phyloP scores from a whole-genome alignment of 1,140 invertebrate genomes.

The Heliconius himera region DNA sequence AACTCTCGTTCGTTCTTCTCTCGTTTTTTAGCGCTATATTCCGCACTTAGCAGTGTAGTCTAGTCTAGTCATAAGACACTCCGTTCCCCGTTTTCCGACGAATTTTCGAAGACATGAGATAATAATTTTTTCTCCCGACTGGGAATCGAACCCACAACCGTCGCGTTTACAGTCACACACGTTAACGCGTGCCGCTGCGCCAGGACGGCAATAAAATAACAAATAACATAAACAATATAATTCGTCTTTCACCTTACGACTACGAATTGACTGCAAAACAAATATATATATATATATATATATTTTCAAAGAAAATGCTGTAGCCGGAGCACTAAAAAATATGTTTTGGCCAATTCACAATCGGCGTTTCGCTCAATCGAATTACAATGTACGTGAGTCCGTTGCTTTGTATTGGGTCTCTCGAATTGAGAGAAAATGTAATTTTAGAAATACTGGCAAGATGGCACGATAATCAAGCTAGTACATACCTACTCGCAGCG shows the following conservation, averaged over 20 bases:
- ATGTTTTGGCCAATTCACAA: slow-evolving; percentile 59
- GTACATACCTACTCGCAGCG: slow-evolving; percentile 36
- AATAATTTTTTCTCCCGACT: not conserved
- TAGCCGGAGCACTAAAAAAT: slow-evolving; percentile 48
- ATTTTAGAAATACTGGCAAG: slow-evolving; percentile 46
- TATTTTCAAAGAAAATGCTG: slow-evolving; percentile 32
- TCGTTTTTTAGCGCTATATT: too few species aligned
- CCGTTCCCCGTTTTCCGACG: not conserved
- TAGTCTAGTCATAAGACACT: not conserved
- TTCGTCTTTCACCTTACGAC: not conserved
- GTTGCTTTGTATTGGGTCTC: slow-evolving; percentile 47
- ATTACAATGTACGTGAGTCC: slow-evolving; percentile 58
- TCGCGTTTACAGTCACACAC: too few species aligned
- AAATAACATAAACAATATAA: not conserved
- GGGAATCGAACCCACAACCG: not conserved
- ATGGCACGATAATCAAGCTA: slow-evolving; percentile 46
- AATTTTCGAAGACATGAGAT: too few species aligned
- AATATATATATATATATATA: slow-evolving; percentile 35
- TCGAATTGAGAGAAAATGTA: slow-evolving; percentile 45
- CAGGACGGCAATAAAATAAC: not conserved
- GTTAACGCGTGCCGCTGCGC: not conserved
- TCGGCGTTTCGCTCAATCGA: slow-evolving; percentile 54
- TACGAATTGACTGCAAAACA: slow-evolving; percentile 32
- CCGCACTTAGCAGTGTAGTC: too few species aligned
- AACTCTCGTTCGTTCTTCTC: too few species aligned